Evolutionary conservation across 35 echinoderm and acorn worm species (phyloP).

Genomic region (Apostichopus japonicus): DNA sequence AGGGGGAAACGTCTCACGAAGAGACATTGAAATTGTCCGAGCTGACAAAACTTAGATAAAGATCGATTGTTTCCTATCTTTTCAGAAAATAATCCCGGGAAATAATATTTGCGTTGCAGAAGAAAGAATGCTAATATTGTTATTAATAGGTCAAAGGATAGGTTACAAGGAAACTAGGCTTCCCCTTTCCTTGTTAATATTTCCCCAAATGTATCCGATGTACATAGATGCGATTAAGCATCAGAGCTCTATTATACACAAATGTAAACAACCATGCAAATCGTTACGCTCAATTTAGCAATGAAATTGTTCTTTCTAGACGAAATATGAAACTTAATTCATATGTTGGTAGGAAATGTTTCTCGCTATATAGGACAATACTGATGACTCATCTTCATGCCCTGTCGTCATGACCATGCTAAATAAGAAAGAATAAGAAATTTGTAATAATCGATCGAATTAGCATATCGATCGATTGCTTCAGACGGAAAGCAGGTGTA

Average conservation of each 20-base stretch:
- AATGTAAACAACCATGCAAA: not conserved
- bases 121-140: not conserved
- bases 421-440: too few species aligned
- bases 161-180: not conserved
- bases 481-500: too few species aligned
- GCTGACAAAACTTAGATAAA: not conserved
- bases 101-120: not conserved
- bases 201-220: not conserved
- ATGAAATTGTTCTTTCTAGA: not conserved
- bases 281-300: not conserved
- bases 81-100: not conserved
- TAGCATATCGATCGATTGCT: too few species aligned
- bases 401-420: not conserved
- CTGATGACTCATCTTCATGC: not conserved
- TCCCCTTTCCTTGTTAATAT: conserved; percentile 1
- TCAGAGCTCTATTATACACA: too few species aligned
- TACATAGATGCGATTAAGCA: not conserved
- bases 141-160: not conserved
- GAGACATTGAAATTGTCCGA: too few species aligned
- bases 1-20: too few species aligned
- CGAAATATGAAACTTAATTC: not conserved
- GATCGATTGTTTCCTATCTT: not conserved
- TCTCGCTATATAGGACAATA: not conserved
- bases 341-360: not conserved
- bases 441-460: too few species aligned